phyloP scores from a whole-genome alignment of 1,140 invertebrate species.

The Brachystomella parvula region DNA sequence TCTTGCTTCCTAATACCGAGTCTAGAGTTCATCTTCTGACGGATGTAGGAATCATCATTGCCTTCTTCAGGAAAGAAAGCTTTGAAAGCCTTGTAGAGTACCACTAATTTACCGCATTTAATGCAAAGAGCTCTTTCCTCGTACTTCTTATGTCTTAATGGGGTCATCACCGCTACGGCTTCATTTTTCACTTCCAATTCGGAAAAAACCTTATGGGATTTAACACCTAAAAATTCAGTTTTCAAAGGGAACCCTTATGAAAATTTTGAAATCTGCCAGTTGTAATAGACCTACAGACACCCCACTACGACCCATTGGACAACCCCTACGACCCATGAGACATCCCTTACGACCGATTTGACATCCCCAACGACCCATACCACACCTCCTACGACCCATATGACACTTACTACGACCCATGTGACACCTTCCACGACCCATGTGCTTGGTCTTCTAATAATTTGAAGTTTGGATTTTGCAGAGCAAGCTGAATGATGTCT shows the following conservation, averaged over 20 bases:
- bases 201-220: no score
- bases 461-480: conserved; percentile 35
- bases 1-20: not conserved
- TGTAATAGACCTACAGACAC: no score
- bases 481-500: conserved; percentile 40
- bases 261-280: no score
- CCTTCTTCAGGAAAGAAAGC: not conserved
- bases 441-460: conserved; percentile 37
- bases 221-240: no score
- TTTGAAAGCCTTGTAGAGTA: not conserved
- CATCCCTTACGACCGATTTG: conserved; percentile 45
- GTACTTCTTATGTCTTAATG: not conserved
- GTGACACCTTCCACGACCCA: no score
- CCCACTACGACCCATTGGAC: no score
- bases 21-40: not conserved
- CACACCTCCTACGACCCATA: no score
- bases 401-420: no score
- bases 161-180: not conserved
- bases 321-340: no score
- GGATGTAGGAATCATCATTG: not conserved
- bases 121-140: not conserved
- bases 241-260: no score
- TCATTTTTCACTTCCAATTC: no score
- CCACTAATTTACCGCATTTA: not conserved
- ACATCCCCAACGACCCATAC: no score